Percentiles rank a stretch among this genome's conserved stretches.
Conservation (phyloP, 2,797 vertebrate species). For the Lutjanus campechanus region DNA sequence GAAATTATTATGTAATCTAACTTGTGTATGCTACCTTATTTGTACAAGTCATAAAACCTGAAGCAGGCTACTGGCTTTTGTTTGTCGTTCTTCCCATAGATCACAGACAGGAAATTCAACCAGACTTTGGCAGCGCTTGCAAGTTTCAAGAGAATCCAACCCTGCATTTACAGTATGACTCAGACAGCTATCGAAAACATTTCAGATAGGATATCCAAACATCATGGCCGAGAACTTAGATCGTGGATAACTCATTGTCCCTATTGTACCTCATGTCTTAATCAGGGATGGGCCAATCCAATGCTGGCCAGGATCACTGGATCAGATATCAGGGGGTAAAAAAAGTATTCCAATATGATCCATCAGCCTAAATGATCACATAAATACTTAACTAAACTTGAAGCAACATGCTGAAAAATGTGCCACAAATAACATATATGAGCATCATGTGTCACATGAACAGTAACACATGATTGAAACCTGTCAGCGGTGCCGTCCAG, state of each 20-base stretch:
- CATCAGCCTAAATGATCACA: too few relatives aligned
- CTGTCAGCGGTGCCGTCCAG: too few relatives aligned
- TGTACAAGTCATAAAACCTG: constrained; percentile 14
- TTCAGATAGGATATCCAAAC: constrained; percentile 9
- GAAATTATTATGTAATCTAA: constrained; percentile 45
- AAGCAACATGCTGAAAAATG: too few relatives aligned
- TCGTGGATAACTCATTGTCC: neutral
- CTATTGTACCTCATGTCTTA: neutral
- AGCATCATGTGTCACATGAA: too few relatives aligned
- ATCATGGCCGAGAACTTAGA: neutral
- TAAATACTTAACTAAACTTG: too few relatives aligned
- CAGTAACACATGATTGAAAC: too few relatives aligned
- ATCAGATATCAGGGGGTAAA: too few relatives aligned
- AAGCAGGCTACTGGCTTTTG: constrained; percentile 21
- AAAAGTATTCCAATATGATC: too few relatives aligned
- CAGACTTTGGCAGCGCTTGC: constrained; percentile 18
- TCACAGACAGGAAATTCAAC: constrained; percentile 26
- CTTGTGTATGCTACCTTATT: constrained; percentile 28
- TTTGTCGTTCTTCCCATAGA: constrained; percentile 29
- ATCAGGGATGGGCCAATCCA: neutral
- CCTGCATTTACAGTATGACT: constrained; percentile 24
- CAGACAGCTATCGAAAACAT: constrained; percentile 20
- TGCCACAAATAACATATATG: too few relatives aligned
- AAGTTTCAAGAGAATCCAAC: constrained; percentile 22
- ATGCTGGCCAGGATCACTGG: too few relatives aligned